Percentiles rank a stretch among this genome's conserved stretches.
phyloP scores from a whole-genome alignment of 1,140 invertebrate genomes.

The Drosophila lowei region DNA sequence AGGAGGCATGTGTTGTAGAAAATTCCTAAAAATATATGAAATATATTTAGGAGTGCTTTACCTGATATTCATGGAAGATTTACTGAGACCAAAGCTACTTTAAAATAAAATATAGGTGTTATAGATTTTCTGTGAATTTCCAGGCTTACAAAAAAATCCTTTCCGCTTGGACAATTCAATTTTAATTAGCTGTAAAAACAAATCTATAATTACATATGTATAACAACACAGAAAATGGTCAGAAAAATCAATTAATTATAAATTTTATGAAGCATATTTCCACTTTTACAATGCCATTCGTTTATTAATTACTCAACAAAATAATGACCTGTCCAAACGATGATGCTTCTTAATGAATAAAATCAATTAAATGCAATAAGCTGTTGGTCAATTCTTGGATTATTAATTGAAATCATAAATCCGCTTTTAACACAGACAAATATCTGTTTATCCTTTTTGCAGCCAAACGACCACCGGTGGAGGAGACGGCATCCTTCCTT shows the following conservation, averaged over 20 bases:
- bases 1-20: too few species aligned
- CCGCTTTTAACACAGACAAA: conserved; percentile 22
- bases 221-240: too few species aligned
- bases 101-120: too few species aligned
- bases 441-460: conserved; percentile 38
- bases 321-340: conserved; percentile 3
- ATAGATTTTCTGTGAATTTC: too few species aligned
- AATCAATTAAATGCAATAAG: conserved; percentile 45
- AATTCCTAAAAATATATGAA: too few species aligned
- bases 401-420: conserved; percentile 43
- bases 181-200: conserved; percentile 27
- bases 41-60: too few species aligned
- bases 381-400: conserved; percentile 5
- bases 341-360: conserved; percentile 40
- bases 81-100: too few species aligned
- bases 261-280: neutral
- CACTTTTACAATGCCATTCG: neutral
- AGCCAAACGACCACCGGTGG: conserved; percentile 98
- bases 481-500: conserved; percentile 97
- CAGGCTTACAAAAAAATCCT: too few species aligned
- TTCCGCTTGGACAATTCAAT: conserved; percentile 1
- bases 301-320: conserved; percentile 12
- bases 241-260: neutral
- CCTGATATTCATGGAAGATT: too few species aligned
- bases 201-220: neutral